phyloP scores from a whole-genome alignment of 2,797 vertebrate genomes.

The Sus cebifrons region DNA sequence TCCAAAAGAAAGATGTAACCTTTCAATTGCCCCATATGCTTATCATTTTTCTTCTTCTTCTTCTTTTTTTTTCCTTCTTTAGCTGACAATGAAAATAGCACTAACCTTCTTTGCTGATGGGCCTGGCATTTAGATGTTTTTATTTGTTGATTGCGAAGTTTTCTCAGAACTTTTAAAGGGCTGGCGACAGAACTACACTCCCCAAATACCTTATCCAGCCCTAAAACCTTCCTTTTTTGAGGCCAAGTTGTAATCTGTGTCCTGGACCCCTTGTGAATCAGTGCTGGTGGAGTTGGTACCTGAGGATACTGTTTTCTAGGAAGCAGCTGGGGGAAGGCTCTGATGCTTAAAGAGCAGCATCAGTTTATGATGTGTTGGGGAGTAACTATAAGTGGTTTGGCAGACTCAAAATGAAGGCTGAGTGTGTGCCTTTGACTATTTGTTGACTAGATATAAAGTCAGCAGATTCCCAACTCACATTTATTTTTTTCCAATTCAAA shows the following conservation, averaged over 20 bases:
- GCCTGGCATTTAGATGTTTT: slow-evolving; percentile 77
- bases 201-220: background rate
- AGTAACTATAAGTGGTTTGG: background rate
- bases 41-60: slow-evolving; percentile 68
- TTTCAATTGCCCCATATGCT: slow-evolving; percentile 82
- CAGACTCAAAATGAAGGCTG: slow-evolving; percentile 52
- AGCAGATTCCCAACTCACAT: background rate
- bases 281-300: slow-evolving; percentile 3
- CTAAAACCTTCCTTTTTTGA: slow-evolving; percentile 40
- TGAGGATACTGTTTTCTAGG: background rate
- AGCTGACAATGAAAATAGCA: slow-evolving; percentile 79
- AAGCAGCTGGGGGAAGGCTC: slow-evolving; percentile 32
- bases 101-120: slow-evolving; percentile 77
- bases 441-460: slow-evolving; percentile 22
- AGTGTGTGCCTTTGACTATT: background rate
- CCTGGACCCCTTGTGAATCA: background rate
- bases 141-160: slow-evolving; percentile 80
- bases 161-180: slow-evolving; percentile 80
- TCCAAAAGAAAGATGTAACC: slow-evolving; percentile 82
- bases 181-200: slow-evolving; percentile 8
- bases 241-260: background rate
- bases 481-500: background rate
- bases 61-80: slow-evolving; percentile 61
- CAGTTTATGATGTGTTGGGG: background rate
- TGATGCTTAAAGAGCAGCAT: background rate